Evolutionary conservation across 2,888 invertebrate genomes (phyloP), one percentile per base, ranked within the genome.

Genomic region (Lasioglossum malachurum): DNA sequence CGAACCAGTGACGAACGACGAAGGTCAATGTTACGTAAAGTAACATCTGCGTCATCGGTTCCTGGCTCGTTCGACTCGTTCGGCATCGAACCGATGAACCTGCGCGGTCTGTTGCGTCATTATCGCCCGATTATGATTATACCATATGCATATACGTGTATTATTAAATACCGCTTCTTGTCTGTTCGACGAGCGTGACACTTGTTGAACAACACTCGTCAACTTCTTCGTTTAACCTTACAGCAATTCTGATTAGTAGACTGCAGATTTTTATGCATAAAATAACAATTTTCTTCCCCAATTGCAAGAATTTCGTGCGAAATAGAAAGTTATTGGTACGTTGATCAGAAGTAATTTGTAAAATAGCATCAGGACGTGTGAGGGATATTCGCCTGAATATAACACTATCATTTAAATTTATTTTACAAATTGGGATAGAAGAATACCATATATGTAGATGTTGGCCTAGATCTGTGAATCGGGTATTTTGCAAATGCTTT

Each of bases 11-110:
- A 93, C 93, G 93, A 92, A 88, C 84, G 86, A 92, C 89, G 92
- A 94, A 94, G 94, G 94, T 94, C 94, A 94, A 94, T 94, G 94
- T 94, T 94, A 93, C 89, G 92, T 94, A 94, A 94, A 90, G 88
- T 89, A 89, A 84, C 87, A 86, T 79, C 86, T 78, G 76, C 90
- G 88, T 89, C 90, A 90, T 89, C 82, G 78, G 77, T 81, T 86
- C 44, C 84, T 87, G 83, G 85, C 84, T 80, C 77, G 82, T 80
- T 79, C 57, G 31, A 71, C 69, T 38, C 76, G 82, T 77, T 88
- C 85, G 72, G 44, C 82, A 74, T 82, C 79, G 77, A 78, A 80
- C 71, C n/a, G 78, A 83, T 76, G 75, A 78, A 64, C 67, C 74
- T 67, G 31, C 53, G 49, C 53, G 41, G 84, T 86, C 69, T 23